Evolutionary conservation across 2,888 invertebrate genomes (phyloP).

Genomic region (Eupithecia subfuscata): DNA sequence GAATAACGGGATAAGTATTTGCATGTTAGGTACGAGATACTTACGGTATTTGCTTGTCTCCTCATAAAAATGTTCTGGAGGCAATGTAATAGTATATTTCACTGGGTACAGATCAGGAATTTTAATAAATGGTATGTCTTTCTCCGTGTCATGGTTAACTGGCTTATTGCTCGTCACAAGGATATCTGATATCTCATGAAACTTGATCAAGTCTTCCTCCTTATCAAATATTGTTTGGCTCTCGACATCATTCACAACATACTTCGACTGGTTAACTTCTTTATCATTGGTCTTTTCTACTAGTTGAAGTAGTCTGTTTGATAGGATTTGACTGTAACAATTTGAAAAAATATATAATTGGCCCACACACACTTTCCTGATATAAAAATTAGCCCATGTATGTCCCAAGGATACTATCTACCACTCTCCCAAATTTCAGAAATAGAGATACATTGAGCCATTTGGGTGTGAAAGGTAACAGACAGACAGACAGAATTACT

Average conservation of each 20-base stretch:
- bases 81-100: conserved; percentile 87
- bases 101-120: conserved; percentile 91
- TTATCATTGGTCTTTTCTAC: conserved; percentile 86
- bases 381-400: too few relatives aligned
- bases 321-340: conserved; percentile 85
- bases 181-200: conserved; percentile 86
- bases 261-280: conserved; percentile 81
- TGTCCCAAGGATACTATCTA: too few relatives aligned
- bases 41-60: conserved; percentile 88
- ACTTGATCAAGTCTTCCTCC: conserved; percentile 85
- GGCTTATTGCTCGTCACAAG: conserved; percentile 86
- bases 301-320: conserved; percentile 86
- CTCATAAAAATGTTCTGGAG: conserved; percentile 86
- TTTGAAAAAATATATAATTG: not conserved
- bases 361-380: too few relatives aligned
- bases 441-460: too few relatives aligned
- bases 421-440: too few relatives aligned
- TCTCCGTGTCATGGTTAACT: conserved; percentile 81
- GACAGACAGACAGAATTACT: too few relatives aligned
- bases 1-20: too few relatives aligned
- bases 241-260: conserved; percentile 84
- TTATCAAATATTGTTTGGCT: conserved; percentile 85
- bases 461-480: too few relatives aligned
- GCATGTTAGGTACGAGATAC: conserved; percentile 50
- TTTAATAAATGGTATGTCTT: conserved; percentile 77